phyloP scores from a whole-genome alignment of 2,797 vertebrate species.

The Liparis tanakae region DNA sequence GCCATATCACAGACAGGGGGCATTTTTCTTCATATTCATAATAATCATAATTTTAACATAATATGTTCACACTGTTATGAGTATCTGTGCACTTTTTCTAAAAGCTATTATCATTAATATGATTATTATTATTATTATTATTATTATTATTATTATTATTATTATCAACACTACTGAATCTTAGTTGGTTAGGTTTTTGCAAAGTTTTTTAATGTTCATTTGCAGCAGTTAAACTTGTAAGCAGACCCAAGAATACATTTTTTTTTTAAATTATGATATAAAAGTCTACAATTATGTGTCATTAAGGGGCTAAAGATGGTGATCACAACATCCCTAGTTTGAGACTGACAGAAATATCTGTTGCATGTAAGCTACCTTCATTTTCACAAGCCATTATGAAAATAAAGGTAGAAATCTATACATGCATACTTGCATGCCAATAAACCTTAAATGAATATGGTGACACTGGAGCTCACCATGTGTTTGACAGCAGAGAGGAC shows the following conservation, averaged over 20 bases:
- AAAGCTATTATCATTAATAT: background rate
- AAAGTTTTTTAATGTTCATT: background rate
- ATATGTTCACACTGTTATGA: background rate
- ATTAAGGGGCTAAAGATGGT: background rate
- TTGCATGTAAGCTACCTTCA: background rate
- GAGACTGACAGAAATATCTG: background rate
- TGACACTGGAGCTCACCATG: conserved; percentile 79
- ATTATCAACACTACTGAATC: background rate
- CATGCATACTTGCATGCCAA: background rate
- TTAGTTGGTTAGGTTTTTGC: background rate
- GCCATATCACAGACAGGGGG: background rate
- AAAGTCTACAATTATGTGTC: background rate
- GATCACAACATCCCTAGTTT: background rate
- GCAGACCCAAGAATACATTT: background rate
- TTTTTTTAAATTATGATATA: background rate
- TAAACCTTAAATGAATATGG: background rate
- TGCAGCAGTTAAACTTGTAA: background rate
- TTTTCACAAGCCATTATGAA: background rate
- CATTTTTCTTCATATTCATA: background rate
- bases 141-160: no score
- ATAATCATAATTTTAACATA: background rate
- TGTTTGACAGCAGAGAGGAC: conserved; percentile 83
- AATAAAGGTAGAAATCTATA: background rate
- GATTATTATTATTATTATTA: background rate
- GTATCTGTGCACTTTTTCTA: background rate